These are phyloP conservation scores for Chrysina gloriosa DNA, from an alignment of 2,888 invertebrate species.

Conservation along the genomic window DNA sequence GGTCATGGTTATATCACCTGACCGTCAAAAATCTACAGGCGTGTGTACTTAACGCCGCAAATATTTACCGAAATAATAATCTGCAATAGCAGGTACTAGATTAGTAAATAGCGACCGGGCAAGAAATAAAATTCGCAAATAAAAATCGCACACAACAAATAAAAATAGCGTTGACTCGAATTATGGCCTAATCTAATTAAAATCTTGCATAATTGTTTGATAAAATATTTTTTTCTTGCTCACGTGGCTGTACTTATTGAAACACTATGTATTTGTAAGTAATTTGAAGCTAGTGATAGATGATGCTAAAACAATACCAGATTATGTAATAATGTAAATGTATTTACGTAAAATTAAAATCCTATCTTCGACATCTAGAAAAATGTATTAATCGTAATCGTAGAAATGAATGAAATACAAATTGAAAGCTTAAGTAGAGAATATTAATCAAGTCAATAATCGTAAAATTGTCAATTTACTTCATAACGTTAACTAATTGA, in stretches of 20 bases:
- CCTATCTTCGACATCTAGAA: too few relatives aligned
- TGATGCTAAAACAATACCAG: too few relatives aligned
- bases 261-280: slow-evolving; percentile 20
- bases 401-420: too few relatives aligned
- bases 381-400: too few relatives aligned
- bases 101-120: slow-evolving; percentile 9
- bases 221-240: slow-evolving; percentile 24
- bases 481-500: too few relatives aligned
- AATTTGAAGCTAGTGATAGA: background rate
- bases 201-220: slow-evolving; percentile 11
- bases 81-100: slow-evolving; percentile 16
- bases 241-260: slow-evolving; percentile 9
- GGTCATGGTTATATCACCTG: slow-evolving; percentile 27
- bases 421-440: too few relatives aligned
- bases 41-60: slow-evolving; percentile 23
- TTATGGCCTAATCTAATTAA: slow-evolving; percentile 25
- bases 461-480: too few relatives aligned
- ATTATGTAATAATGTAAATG: too few relatives aligned
- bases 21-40: background rate
- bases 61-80: slow-evolving; percentile 27
- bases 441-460: too few relatives aligned
- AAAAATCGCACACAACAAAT: slow-evolving; percentile 12
- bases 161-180: slow-evolving; percentile 31
- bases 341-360: too few relatives aligned
- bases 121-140: slow-evolving; percentile 22